Base-by-base conservation (phyloP, 30 jellyfish, hydroid and myxozoan species). In the Aurelia sp. region DNA sequence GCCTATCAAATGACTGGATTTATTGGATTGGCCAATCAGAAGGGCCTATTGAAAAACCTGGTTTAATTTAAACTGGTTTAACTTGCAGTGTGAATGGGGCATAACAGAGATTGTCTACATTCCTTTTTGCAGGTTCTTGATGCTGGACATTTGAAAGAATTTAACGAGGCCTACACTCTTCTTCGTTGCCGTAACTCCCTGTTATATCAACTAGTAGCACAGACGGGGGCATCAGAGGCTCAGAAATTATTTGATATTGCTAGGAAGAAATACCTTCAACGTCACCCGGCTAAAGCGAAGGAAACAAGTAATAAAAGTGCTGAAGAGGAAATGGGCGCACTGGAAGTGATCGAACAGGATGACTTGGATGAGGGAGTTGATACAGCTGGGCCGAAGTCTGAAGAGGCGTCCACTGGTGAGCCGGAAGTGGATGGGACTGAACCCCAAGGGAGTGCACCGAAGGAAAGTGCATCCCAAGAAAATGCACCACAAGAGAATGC, bases 141-240 rank as follows among this genome's bases (percentile, higher is more conserved):
- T 87, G 98, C 98, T 15, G 98, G 98, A 18, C 16, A 77, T 33
- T 86, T 92, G 80, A 87, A 80, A 75, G 98, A 92, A 40, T 85
- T 92, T 80, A 70, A 71, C 75, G 98, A 92, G 71, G 91, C 98
- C 17, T 92, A 92, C 84, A 41, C 37, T 33, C 96, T 92, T 13
- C 90, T 92, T 40, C 92, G 98, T 11, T 92, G 98, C 64, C 87
- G 94, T 31, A 87, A 87, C 76, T 21, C 94, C 9, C 78, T 92
- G 47, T 76, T 92, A 37, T 92, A 92, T 74, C 85, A 78, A 48
- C 84, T 92, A 13, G 98, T 92, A 13, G 95, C 97, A 4, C 98
- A 92, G 58, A 92, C 98, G 18, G 98, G 98, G n/a, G 79, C 62
- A 11, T 51, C 92, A 19, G 98, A 92, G 71, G 98, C 98, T 53